These are phyloP conservation scores for Dasysyrphus tricinctus DNA, from an alignment of 2,888 invertebrate species.

Conservation along the genomic window DNA sequence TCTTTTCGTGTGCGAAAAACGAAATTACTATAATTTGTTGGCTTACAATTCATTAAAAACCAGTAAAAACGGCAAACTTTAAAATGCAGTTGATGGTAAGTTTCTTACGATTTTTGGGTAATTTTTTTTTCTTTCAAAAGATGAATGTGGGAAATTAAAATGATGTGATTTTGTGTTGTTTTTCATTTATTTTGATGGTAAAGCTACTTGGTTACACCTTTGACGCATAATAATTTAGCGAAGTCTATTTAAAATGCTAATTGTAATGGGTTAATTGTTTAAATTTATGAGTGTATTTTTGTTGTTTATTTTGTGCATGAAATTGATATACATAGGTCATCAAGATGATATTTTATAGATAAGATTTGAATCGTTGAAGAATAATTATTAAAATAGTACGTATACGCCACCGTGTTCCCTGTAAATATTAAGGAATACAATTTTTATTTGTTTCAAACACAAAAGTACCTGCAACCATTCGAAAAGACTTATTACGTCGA, in stretches of 20 bases:
- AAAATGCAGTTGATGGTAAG: conserved; percentile 68
- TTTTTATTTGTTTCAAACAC: no score
- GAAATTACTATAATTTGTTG: conserved; percentile 47
- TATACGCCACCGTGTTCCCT: conserved; percentile 20
- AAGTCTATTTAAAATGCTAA: conserved; percentile 14
- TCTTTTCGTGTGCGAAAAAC: conserved; percentile 1
- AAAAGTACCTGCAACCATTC: no score
- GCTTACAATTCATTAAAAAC: conserved; percentile 10
- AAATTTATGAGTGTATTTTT: conserved; percentile 22
- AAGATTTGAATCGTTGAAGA: background rate
- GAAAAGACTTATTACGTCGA: no score
- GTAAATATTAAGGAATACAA: no score
- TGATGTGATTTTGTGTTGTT: conserved; percentile 24
- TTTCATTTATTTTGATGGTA: conserved; percentile 3
- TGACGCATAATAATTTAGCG: conserved; percentile 41
- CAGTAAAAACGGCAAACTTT: conserved; percentile 39
- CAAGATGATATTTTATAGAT: conserved; percentile 36
- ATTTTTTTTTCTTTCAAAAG: conserved; percentile 8
- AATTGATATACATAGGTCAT: conserved; percentile 45
- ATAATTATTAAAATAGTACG: background rate
- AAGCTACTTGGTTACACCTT: conserved; percentile 42
- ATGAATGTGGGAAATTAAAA: conserved; percentile 55
- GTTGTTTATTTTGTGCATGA: conserved; percentile 39
- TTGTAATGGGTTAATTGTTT: conserved; percentile 38
- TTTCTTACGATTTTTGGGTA: conserved; percentile 10